Base-by-base conservation (phyloP, 2,888 invertebrate genomes). In the Cactoblastis cactorum region DNA sequence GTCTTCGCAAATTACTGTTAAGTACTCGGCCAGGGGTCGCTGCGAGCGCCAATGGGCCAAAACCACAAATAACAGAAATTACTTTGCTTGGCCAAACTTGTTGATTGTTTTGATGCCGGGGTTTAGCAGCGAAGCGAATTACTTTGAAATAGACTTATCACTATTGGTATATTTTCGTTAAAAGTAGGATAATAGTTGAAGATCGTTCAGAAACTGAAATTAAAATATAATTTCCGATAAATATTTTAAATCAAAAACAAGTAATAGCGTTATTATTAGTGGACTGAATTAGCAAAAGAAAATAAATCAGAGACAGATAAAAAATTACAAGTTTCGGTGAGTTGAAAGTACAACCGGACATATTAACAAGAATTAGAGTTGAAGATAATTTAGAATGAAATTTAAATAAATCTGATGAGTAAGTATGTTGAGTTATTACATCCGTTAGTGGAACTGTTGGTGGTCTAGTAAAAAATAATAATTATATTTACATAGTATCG, bases 1-100 rank as follows among this genome's bases (percentile, higher is more conserved):
- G 70, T 70, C 61, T 54, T 58, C 49, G 56, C 22, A 51, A 62
- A 62, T 70, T 49, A 60, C 59, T 59, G 60, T 62, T 61, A 63
- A 43, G 32, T 28, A n/a, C n/a, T 28, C 17, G 28, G 17, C 43
- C 43, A 15, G 28, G 17, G 28, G 8, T 14, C 28, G 41, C 19
- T 19, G 19, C 22, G 43, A 28, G 3, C 15, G 37, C 15, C 2
- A 3, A 17, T 15, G 8, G 28, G 28, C 28, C 8, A 28, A 9
- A 6, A 9, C 9, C 28, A 9, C 28, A 28, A 9, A 8, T 1
- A 8, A 28, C 5, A 28, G 28, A 28, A 28, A 28, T 28, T 28
- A 28, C 9, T 28, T 28, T 28, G 8, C 28, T 6, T 28, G 1
- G 28, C 3, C 8, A 28, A 28, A 9, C 28, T 28, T 1, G 6